phyloP scores from a whole-genome alignment of 2,797 vertebrate genomes.

The Rhynchotus rufescens region DNA sequence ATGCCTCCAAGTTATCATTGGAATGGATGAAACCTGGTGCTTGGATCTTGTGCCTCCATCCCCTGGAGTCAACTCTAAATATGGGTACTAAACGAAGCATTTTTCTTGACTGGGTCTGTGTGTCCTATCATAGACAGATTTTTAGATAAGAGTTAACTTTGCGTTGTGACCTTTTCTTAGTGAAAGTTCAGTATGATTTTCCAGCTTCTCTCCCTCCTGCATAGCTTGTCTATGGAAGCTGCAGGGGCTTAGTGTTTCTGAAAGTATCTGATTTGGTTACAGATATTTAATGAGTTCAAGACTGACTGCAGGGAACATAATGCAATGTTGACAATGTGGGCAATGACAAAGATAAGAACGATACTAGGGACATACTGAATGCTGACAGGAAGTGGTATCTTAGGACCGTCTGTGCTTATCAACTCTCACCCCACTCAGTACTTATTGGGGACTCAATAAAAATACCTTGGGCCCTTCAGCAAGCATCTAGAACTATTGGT shows the following conservation, averaged over 20 bases:
- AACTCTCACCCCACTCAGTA: not conserved
- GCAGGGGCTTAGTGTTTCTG: not conserved
- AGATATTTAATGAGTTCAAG: not conserved
- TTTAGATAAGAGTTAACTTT: not conserved
- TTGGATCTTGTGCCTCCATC: not conserved
- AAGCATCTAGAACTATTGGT: not conserved
- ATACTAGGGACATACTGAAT: not conserved
- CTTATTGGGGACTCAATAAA: not conserved
- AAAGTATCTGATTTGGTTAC: not conserved
- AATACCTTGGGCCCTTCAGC: not conserved
- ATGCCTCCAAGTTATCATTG: not conserved
- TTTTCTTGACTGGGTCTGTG: not conserved
- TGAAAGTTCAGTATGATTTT: not conserved
- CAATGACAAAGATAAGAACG: not conserved
- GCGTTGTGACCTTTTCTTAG: not conserved
- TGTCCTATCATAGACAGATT: not conserved
- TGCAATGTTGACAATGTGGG: not conserved
- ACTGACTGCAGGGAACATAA: not conserved
- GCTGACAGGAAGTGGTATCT: not conserved
- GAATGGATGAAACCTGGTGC: not conserved
- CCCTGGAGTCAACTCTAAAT: not conserved
- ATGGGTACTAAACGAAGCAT: not conserved
- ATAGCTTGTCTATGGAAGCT: not conserved
- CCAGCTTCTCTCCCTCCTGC: fast-evolving
- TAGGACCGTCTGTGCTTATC: not conserved